Percentiles rank a stretch among this genome's conserved stretches.
Conservation (phyloP, 92 coral and sea anemone species). For the Bergia puertoricense region DNA sequence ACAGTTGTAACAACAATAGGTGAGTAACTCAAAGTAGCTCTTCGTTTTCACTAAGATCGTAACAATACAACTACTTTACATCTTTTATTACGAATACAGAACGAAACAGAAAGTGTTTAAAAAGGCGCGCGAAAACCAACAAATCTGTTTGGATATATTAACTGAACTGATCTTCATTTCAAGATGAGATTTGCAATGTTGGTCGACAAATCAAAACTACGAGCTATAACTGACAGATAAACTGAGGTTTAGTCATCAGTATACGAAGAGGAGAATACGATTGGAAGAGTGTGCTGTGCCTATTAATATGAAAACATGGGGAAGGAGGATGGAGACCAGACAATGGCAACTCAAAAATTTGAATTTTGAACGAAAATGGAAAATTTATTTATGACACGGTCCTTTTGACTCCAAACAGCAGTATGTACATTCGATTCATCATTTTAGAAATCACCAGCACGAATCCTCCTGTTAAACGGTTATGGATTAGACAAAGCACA, state of each 20-base stretch:
- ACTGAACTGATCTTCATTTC: neutral
- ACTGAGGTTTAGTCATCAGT: neutral
- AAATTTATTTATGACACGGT: neutral
- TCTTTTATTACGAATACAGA: neutral
- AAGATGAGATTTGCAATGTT: neutral
- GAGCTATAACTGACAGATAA: neutral
- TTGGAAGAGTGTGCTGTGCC: neutral
- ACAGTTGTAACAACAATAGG: conserved; percentile 99
- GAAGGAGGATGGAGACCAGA: neutral
- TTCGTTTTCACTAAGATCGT: neutral
- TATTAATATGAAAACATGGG: neutral
- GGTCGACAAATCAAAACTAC: neutral
- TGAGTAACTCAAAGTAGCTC: conserved; percentile 39
- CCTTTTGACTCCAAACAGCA: neutral
- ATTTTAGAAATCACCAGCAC: neutral
- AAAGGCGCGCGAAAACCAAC: neutral
- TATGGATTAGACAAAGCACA: conserved; percentile 1
- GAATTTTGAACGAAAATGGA: neutral
- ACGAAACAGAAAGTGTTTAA: neutral
- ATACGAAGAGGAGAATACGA: neutral
- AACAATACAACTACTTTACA: neutral
- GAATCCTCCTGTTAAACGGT: conserved; percentile 9
- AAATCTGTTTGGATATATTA: neutral
- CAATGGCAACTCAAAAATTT: neutral
- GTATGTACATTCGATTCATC: neutral